Percentiles rank a stretch among this genome's conserved stretches.
Evolutionary conservation across 2,888 invertebrate genomes (phyloP).

Genomic region (Phaonia tiefii): DNA sequence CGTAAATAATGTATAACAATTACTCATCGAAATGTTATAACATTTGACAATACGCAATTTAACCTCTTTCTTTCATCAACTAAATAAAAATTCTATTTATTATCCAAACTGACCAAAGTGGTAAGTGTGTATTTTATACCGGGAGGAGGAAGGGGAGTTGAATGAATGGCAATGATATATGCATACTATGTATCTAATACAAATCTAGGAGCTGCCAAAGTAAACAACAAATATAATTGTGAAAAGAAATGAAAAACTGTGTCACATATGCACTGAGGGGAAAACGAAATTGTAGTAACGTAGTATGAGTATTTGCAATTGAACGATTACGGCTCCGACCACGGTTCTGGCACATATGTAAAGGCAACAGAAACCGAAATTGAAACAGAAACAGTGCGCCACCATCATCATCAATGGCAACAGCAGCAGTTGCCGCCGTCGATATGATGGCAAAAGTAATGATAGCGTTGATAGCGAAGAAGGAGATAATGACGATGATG

Average conservation of each 20-base stretch:
- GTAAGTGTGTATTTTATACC: too few species aligned
- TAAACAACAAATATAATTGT: slow-evolving; percentile 53
- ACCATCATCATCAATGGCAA: not conserved
- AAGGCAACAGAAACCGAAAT: not conserved
- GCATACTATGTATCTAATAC: not conserved
- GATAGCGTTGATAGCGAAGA: slow-evolving; percentile 1
- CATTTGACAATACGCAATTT: not conserved
- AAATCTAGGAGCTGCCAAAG: slow-evolving; percentile 53
- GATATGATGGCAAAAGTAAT: not conserved
- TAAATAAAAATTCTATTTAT: not conserved
- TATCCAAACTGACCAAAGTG: too few species aligned
- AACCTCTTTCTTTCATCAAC: slow-evolving; percentile 15
- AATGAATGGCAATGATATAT: too few species aligned
- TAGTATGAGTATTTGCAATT: not conserved
- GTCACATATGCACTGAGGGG: slow-evolving; percentile 52
- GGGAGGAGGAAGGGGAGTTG: too few species aligned
- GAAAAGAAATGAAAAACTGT: slow-evolving; percentile 61
- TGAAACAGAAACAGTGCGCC: not conserved
- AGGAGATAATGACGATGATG: slow-evolving; percentile 42
- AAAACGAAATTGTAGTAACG: not conserved
- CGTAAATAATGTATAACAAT: slow-evolving; percentile 18
- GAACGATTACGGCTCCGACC: not conserved
- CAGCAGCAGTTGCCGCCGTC: slow-evolving; percentile 17
- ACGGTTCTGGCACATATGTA: not conserved
- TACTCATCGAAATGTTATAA: slow-evolving; percentile 9